phyloP scores from a whole-genome alignment of 2,113 vertebrate genomes.

The Antechinus stuartii region DNA sequence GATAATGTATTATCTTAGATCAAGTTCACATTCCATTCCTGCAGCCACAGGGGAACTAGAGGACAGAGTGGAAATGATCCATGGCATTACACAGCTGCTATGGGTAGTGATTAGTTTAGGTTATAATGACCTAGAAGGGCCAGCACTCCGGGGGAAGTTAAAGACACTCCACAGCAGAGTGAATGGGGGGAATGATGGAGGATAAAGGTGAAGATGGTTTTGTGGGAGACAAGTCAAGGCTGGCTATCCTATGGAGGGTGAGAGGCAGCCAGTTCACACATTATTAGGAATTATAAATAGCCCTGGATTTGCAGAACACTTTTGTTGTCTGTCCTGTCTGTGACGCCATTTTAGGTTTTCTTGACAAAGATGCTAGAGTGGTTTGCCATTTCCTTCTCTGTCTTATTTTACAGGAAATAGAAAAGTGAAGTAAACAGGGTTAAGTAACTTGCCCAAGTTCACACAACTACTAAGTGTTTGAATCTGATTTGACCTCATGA shows the following conservation, averaged over 20 bases:
- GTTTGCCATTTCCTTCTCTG: not conserved
- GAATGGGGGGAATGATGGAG: not conserved
- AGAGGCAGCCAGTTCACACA: not conserved
- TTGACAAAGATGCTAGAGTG: not conserved
- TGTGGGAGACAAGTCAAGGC: not conserved
- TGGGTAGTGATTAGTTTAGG: not conserved
- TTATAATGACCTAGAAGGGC: not conserved
- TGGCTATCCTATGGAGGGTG: not conserved
- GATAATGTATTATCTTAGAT: not conserved
- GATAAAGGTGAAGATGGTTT: not conserved
- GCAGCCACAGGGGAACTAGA: not conserved
- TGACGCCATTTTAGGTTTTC: not conserved
- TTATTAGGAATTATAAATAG: not conserved
- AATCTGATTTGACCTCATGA: not conserved
- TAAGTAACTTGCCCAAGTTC: not conserved
- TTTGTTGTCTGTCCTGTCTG: not conserved
- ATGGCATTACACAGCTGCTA: not conserved
- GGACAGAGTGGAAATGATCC: not conserved
- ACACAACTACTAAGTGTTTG: not conserved
- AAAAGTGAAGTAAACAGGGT: not conserved
- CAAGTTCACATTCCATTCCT: not conserved
- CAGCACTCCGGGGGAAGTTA: not conserved
- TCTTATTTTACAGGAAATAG: not conserved
- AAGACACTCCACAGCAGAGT: not conserved
- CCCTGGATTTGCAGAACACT: not conserved